A percentile compares a stretch with the other conserved stretches of the same genome.
Conservation (phyloP, 2,888 invertebrate genomes). For the Spilarctia lutea region DNA sequence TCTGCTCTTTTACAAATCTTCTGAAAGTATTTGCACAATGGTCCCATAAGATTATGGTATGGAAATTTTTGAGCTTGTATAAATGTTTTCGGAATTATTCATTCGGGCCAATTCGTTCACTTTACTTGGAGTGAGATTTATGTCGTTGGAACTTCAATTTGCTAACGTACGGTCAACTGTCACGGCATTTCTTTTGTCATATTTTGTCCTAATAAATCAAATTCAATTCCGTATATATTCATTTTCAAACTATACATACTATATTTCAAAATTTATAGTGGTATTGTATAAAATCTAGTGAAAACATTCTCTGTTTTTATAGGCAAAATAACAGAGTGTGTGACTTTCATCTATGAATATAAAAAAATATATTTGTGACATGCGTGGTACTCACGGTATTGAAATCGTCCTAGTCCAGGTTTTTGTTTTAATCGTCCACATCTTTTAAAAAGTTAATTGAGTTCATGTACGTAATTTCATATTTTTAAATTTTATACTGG, state of each 20-base stretch:
- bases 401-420: background rate
- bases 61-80: slow-evolving; percentile 58
- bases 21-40: slow-evolving; percentile 49
- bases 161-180: slow-evolving; percentile 65
- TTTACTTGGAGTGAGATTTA: slow-evolving; percentile 74
- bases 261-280: too few species aligned
- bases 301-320: background rate
- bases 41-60: slow-evolving; percentile 51
- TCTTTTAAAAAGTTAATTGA: too few species aligned
- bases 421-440: background rate
- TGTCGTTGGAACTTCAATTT: slow-evolving; percentile 72
- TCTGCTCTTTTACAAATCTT: slow-evolving; percentile 41
- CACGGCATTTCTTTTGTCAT: slow-evolving; percentile 50
- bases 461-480: too few species aligned
- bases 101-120: slow-evolving; percentile 69
- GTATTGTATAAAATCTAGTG: background rate
- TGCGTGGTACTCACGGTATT: background rate
- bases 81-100: slow-evolving; percentile 73
- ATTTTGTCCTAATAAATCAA: slow-evolving; percentile 70
- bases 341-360: too few species aligned
- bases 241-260: slow-evolving; percentile 6
- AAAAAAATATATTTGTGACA: too few species aligned
- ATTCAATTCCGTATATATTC: slow-evolving; percentile 42
- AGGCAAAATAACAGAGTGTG: background rate
- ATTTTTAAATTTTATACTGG: background rate